A percentile compares a stretch with the other conserved stretches of the same genome.
Evolutionary conservation across 2,797 vertebrate species (phyloP).

Genomic region (Glyptemys insculpta): DNA sequence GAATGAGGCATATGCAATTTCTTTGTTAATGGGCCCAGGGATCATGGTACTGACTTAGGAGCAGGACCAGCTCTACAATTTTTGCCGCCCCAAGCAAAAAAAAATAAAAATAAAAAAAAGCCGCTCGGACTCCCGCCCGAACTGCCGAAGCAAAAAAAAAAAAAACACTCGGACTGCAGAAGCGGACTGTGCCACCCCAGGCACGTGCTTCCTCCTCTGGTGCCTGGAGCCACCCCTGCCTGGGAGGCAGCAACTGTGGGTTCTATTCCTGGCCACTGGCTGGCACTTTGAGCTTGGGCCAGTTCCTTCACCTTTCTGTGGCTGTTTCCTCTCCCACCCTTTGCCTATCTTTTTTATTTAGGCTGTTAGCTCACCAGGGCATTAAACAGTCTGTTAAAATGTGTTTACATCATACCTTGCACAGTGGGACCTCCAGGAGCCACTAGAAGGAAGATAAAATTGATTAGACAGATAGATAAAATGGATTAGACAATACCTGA

Average conservation of each 20-base stretch:
- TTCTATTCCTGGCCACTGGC: background rate
- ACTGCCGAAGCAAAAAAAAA: too few relatives aligned
- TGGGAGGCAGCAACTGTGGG: background rate
- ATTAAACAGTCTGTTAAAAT: background rate
- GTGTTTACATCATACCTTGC: background rate
- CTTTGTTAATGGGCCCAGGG: background rate
- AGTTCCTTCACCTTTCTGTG: background rate
- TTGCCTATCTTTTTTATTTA: background rate
- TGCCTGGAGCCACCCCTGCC: too few relatives aligned
- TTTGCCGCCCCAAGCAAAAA: too few relatives aligned
- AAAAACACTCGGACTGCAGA: rapidly evolving
- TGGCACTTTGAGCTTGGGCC: background rate
- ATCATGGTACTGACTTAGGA: background rate
- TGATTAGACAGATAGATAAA: too few relatives aligned
- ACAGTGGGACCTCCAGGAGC: slow-evolving; percentile 3
- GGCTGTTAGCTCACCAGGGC: background rate
- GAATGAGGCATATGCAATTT: background rate
- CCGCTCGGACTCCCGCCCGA: too few relatives aligned
- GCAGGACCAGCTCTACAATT: too few relatives aligned
- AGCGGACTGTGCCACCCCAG: too few relatives aligned
- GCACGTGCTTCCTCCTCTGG: too few relatives aligned
- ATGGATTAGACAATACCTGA: background rate
- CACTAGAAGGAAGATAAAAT: background rate
- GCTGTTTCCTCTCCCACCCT: background rate
- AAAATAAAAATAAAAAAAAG: too few relatives aligned